Percentiles rank a stretch among this genome's conserved stretches.
These are phyloP conservation scores for Sylvia atricapilla DNA, from an alignment of 2,113 vertebrate genomes.

Conservation along the genomic window DNA sequence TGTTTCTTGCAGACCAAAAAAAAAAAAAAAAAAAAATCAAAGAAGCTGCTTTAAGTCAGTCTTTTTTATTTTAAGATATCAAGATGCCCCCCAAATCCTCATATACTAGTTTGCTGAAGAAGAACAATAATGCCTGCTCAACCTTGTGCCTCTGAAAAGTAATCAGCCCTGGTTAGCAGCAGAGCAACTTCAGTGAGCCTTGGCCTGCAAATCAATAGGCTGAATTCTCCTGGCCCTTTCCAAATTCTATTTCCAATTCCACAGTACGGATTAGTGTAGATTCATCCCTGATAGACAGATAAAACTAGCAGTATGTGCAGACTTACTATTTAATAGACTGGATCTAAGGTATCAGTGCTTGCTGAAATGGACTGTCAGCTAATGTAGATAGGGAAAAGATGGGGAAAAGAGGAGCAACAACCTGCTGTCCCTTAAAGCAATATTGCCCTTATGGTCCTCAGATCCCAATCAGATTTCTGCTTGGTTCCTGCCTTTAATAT, in stretches of 20 bases:
- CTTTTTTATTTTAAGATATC: neutral
- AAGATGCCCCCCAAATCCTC: neutral
- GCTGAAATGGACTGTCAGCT: constrained; percentile 16
- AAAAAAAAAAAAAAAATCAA: neutral
- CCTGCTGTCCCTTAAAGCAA: neutral
- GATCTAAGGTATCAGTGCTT: neutral
- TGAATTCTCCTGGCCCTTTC: constrained; percentile 20
- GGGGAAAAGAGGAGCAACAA: neutral
- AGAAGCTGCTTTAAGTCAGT: neutral
- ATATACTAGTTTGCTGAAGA: neutral
- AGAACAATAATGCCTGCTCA: neutral
- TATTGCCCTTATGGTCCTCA: neutral
- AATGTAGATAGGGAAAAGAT: neutral
- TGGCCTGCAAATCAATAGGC: constrained; percentile 13
- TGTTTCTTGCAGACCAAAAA: neutral
- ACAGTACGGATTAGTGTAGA: constrained; percentile 22
- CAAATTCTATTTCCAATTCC: constrained; percentile 50
- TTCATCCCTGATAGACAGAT: constrained; percentile 40
- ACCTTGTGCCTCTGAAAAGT: constrained; percentile 34
- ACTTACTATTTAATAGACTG: constrained; percentile 39
- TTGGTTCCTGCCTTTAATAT: neutral
- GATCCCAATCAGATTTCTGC: neutral
- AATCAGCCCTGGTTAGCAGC: constrained; percentile 33
- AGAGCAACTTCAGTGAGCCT: constrained; percentile 11
- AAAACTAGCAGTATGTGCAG: neutral